Evolutionary conservation across 2,113 vertebrate genomes (phyloP).

Genomic region (Phalacrocorax carbo): DNA sequence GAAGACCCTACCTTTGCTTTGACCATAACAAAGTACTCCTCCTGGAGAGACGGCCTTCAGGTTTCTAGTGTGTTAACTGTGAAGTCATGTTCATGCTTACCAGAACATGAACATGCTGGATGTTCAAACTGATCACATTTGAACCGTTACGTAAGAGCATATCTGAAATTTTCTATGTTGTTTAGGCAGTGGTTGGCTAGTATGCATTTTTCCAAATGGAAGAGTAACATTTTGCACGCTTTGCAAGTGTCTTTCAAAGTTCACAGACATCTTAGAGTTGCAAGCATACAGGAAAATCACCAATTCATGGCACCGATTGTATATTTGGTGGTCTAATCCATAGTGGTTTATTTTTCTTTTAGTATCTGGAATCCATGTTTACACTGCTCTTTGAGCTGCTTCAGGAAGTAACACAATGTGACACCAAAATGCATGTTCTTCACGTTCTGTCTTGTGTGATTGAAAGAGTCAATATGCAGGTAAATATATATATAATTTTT

Average conservation of each 20-base stretch:
- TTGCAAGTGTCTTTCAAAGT: neutral
- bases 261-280: neutral
- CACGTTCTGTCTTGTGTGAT: slow-evolving; percentile 97
- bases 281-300: neutral
- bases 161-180: neutral
- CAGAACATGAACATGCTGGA: neutral
- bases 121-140: neutral
- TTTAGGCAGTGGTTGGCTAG: neutral
- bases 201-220: neutral
- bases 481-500: slow-evolving; percentile 30
- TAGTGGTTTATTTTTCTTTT: neutral
- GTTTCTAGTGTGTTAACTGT: neutral
- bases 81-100: neutral
- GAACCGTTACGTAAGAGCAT: neutral
- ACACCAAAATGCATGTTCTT: slow-evolving; percentile 98
- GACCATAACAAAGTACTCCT: neutral
- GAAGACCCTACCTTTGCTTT: neutral
- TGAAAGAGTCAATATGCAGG: slow-evolving; percentile 94
- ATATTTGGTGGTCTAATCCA: neutral
- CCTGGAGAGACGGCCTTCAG: neutral
- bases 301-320: neutral
- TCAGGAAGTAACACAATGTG: slow-evolving; percentile 95
- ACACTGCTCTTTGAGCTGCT: slow-evolving; percentile 92
- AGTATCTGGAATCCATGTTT: slow-evolving; percentile 96
- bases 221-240: neutral